phyloP scores from a whole-genome alignment of 2,113 vertebrate species.

The Notothenia rossii region DNA sequence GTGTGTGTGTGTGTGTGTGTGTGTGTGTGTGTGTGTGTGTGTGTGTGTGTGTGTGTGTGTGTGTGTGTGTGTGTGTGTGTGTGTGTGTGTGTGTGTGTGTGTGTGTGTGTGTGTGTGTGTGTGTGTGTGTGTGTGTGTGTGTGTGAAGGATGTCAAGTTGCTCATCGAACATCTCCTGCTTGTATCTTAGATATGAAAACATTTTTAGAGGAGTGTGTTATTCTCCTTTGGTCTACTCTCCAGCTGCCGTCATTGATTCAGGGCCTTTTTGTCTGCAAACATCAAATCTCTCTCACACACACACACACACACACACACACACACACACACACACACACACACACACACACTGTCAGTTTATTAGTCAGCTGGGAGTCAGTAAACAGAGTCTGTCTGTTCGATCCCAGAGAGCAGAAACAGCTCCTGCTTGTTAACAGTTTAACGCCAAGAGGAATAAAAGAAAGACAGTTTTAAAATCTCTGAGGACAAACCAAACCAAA shows the following conservation, averaged over 20 bases:
- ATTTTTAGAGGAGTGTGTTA: no score
- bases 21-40: not conserved
- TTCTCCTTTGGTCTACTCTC: no score
- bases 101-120: not conserved
- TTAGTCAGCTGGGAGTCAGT: slow-evolving; percentile 55
- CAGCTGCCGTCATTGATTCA: not conserved
- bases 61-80: not conserved
- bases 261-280: slow-evolving; percentile 18
- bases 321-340: not conserved
- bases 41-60: not conserved
- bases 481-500: not conserved
- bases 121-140: not conserved
- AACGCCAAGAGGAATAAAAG: not conserved
- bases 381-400: slow-evolving; percentile 41
- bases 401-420: slow-evolving; percentile 15
- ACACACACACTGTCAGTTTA: slow-evolving; percentile 29
- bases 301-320: slow-evolving; percentile 27
- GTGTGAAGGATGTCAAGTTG: no score
- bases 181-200: not conserved
- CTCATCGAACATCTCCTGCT: not conserved
- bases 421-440: slow-evolving; percentile 9
- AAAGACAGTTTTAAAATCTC: not conserved
- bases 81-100: not conserved
- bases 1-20: not conserved
- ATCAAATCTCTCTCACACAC: not conserved